Conservation (phyloP, 2,113 vertebrate genomes). For the Phainopepla nitens region DNA sequence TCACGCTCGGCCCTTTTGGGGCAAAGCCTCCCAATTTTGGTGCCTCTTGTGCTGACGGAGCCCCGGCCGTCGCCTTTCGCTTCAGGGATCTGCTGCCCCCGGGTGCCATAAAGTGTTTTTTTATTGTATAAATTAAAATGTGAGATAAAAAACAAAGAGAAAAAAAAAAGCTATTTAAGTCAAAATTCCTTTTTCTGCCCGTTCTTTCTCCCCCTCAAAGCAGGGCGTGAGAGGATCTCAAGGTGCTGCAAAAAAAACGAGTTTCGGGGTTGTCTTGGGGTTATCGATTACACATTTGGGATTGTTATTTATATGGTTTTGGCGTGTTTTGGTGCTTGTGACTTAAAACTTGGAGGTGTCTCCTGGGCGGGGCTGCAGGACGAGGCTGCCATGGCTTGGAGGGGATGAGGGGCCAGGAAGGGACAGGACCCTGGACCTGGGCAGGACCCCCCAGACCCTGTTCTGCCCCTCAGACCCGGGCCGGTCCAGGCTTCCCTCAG, state of each 20-base stretch:
- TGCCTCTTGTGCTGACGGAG: neutral
- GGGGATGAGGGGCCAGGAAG: neutral
- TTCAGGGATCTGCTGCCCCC: neutral
- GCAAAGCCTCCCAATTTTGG: neutral
- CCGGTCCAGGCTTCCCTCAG: too few species aligned
- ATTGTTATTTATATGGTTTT: neutral
- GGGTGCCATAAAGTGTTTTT: neutral
- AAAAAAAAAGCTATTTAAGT: neutral
- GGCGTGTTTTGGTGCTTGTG: too few species aligned
- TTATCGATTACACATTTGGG: neutral
- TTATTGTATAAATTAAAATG: neutral
- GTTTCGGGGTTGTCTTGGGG: neutral
- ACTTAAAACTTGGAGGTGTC: rapidly evolving
- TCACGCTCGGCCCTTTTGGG: neutral
- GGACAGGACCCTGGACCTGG: too few species aligned
- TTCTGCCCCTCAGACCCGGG: neutral
- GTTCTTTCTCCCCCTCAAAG: neutral
- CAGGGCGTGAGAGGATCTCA: rapidly evolving
- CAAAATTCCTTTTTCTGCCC: neutral
- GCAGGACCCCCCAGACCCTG: neutral
- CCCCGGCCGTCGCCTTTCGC: neutral
- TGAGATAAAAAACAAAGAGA: neutral
- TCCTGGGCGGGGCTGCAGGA: neutral
- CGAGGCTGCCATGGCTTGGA: neutral
- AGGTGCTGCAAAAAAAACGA: rapidly evolving